A percentile compares a stretch with the other conserved stretches of the same genome.
Conservation (phyloP, 2,113 vertebrate genomes). For the Sinocyclocheilus anophthalmus region DNA sequence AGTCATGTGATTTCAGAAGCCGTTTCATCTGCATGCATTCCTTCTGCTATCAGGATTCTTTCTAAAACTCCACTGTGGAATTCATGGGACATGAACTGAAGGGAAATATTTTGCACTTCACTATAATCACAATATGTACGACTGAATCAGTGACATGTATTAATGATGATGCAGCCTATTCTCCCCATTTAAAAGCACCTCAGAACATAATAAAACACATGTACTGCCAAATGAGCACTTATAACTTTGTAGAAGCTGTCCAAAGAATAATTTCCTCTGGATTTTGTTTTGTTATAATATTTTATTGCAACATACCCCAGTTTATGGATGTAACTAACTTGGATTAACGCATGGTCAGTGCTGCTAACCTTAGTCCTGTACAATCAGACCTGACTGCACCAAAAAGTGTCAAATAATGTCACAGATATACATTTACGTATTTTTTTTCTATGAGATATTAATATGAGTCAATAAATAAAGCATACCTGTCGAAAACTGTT, state of each 20-base stretch:
- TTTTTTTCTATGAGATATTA: constrained; percentile 25
- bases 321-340: constrained; percentile 23
- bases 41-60: constrained; percentile 31
- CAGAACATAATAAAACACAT: background rate
- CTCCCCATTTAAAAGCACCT: constrained; percentile 14
- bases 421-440: background rate
- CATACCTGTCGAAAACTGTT: background rate
- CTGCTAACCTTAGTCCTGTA: constrained; percentile 10
- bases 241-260: background rate
- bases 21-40: constrained; percentile 10
- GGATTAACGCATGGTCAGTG: background rate
- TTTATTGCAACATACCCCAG: background rate
- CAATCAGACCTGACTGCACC: constrained; percentile 2
- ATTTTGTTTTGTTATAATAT: background rate
- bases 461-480: constrained; percentile 50
- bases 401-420: background rate
- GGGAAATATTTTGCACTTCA: constrained; percentile 45
- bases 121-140: background rate
- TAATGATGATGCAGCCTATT: constrained; percentile 11
- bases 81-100: background rate
- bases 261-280: background rate
- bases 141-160: constrained; percentile 23
- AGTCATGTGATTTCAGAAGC: constrained; percentile 82
- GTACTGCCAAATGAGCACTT: background rate
- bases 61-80: background rate